Evolutionary conservation across 2,888 invertebrate species (phyloP), one percentile per base, ranked within the genome.

Genomic region (Psylliodes chrysocephalus): DNA sequence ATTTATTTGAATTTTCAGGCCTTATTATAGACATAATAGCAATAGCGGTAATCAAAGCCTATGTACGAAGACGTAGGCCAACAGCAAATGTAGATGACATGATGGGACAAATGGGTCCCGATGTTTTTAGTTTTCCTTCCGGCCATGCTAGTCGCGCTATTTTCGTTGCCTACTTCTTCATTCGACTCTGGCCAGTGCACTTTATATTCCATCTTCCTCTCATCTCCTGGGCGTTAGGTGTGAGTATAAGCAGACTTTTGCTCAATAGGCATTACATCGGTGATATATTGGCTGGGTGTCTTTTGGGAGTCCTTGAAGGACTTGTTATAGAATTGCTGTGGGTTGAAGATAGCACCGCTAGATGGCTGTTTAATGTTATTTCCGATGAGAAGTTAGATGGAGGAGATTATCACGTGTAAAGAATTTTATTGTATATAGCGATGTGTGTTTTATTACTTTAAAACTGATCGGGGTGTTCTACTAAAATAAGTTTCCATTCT

Each of bases 91-190:
- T 84, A 64, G 88, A 88, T 71, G 91, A 93, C 78, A 86, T 90
- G 70, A 82, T 91, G 64, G 86, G 79, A 12, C 79, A 87, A 30
- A 83, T 94, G 15, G 93, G 94, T 0, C 92, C 95, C 0, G 96
- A 96, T 81, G 91, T 94, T 75, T 98, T 90, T 80, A 90, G 91
- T 49, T 98, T 98, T 80, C 98, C 98, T 8, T 98, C 97, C 0
- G 97, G 97, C 0, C 98, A 98, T 81, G 90, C 95, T 0, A 95
- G 96, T 19, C 84, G 98, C 71, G 89, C 94, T 0, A 87, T 91
- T 2, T 88, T 92, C 79, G 84, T 97, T 17, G 85, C 90, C 2
- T 88, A 89, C 63, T 91, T 93, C 78, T 90, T 95, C 68, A 85
- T 88, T 2, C 83, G 85, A 66, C 75, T 91, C 17, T 87, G 87